Conservation (phyloP, 2,113 vertebrate species). For the Synodontis membranacea region DNA sequence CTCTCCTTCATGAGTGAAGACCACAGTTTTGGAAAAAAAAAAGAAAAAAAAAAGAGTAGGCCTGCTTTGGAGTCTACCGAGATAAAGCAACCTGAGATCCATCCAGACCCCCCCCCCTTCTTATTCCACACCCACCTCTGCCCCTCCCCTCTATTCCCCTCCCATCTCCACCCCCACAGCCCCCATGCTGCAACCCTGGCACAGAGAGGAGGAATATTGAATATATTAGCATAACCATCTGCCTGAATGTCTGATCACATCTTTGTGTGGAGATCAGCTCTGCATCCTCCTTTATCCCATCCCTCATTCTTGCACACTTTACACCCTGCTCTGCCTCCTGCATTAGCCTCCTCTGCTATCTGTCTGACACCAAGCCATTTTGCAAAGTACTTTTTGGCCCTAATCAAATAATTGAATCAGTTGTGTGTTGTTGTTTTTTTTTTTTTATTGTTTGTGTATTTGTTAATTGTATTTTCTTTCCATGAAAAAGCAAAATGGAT, state of each 20-base stretch:
- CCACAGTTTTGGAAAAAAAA: background rate
- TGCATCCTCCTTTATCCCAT: conserved; percentile 76
- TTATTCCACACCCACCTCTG: conserved; percentile 29
- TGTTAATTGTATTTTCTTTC: conserved; percentile 42
- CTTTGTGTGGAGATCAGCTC: conserved; percentile 53
- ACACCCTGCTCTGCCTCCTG: conserved; percentile 23
- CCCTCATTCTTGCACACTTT: conserved; percentile 42
- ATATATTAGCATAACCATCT: conserved; percentile 69
- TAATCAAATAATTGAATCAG: conserved; percentile 50
- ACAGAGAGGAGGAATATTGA: conserved; percentile 60
- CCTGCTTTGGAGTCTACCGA: conserved; percentile 21
- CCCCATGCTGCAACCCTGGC: conserved; percentile 49
- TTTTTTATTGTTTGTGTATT: conserved; percentile 36
- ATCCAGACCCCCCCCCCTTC: conserved; percentile 13
- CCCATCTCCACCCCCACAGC: conserved; percentile 33
- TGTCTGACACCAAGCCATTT: conserved; percentile 38
- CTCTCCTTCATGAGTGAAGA: conserved; percentile 47
- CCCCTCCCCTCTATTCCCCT: conserved; percentile 32
- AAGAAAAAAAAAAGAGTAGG: background rate
- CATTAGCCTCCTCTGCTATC: conserved; percentile 32
- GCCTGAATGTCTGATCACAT: conserved; percentile 58
- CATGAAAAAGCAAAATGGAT: conserved; percentile 6
- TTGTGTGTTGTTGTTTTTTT: no score
- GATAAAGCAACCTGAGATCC: conserved; percentile 49
- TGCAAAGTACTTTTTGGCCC: conserved; percentile 15